A percentile compares a stretch with the other conserved stretches of the same genome.
Evolutionary conservation across 2,888 invertebrate species (phyloP).

Genomic region (Orchestes rusci): DNA sequence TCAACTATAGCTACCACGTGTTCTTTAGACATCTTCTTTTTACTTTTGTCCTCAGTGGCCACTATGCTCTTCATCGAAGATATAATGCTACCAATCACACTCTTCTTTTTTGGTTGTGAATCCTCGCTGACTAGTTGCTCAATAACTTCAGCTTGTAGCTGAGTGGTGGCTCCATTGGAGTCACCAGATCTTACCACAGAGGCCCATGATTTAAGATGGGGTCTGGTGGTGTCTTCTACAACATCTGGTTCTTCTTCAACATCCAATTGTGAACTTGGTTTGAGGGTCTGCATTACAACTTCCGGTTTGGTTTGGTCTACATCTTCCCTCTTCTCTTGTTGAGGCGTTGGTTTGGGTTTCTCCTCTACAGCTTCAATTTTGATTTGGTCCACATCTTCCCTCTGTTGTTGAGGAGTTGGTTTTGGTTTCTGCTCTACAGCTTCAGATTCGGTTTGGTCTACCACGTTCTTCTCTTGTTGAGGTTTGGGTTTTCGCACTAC

Average conservation of each 20-base stretch:
- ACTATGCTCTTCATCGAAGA: slow-evolving; percentile 33
- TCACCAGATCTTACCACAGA: slow-evolving; percentile 14
- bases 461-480: background rate
- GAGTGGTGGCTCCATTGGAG: background rate
- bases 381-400: too few relatives aligned
- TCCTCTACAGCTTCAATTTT: slow-evolving; percentile 2
- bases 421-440: slow-evolving; percentile 5
- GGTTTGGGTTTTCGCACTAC: too few relatives aligned
- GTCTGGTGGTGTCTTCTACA: slow-evolving; percentile 3
- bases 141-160: background rate
- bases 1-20: slow-evolving; percentile 22
- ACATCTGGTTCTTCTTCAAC: background rate
- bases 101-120: slow-evolving; percentile 21
- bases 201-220: slow-evolving; percentile 16
- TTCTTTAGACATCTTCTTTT: slow-evolving; percentile 23
- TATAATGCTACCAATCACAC: slow-evolving; percentile 32
- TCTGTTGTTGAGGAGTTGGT: too few relatives aligned
- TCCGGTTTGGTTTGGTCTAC: background rate
- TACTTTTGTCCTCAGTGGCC: slow-evolving; percentile 13
- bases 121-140: slow-evolving; percentile 4
- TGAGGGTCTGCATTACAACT: too few relatives aligned
- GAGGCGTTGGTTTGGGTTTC: background rate
- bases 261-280: background rate
- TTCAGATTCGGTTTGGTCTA: background rate
- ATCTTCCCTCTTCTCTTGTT: background rate